Percentiles rank a stretch among this genome's conserved stretches.
Evolutionary conservation across 2,888 invertebrate genomes (phyloP).

Genomic region (Sympetrum striolatum): DNA sequence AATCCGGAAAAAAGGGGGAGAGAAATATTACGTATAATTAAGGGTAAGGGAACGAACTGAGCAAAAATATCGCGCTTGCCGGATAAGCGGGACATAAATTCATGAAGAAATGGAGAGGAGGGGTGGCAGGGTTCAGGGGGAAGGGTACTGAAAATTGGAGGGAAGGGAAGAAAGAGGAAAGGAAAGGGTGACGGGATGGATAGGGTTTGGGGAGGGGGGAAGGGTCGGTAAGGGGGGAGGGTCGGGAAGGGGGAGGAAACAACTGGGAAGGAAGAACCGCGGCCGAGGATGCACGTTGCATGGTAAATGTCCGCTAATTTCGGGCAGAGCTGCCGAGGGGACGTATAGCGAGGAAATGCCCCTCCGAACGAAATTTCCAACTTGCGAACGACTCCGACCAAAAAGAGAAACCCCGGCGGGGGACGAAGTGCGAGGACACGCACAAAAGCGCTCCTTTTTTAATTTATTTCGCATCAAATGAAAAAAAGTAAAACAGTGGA

Average conservation of each 20-base stretch:
- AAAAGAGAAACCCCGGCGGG: background rate
- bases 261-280: background rate
- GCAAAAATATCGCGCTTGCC: background rate
- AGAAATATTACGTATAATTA: slow-evolving; percentile 4
- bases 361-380: slow-evolving; percentile 7
- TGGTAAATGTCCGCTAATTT: background rate
- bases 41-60: background rate
- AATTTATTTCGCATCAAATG: slow-evolving; percentile 23
- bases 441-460: slow-evolving; percentile 1
- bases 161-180: background rate
- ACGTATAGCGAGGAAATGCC: background rate
- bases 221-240: background rate
- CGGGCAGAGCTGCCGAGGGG: background rate
- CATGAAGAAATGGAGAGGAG: background rate
- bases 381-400: slow-evolving; percentile 11
- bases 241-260: background rate
- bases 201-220: background rate
- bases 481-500: background rate
- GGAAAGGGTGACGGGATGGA: background rate
- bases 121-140: background rate
- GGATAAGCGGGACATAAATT: slow-evolving; percentile 18
- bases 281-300: background rate
- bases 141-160: background rate
- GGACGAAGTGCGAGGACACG: background rate
- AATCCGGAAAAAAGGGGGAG: background rate